Conservation (phyloP, 2,113 vertebrate species). For the Malurus melanocephalus region DNA sequence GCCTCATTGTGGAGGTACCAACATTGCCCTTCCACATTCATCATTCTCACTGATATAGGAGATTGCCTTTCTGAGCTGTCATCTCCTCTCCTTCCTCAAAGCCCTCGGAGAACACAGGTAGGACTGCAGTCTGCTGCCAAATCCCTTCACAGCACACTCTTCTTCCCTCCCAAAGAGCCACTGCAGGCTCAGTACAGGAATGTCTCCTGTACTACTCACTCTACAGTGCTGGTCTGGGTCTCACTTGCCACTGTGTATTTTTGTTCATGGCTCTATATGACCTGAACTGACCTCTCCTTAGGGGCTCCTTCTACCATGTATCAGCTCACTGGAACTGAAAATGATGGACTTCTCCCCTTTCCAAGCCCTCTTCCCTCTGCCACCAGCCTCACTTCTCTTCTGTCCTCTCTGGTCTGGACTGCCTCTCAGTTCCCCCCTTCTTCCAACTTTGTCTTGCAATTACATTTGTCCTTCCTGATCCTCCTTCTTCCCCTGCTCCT, state of each 20-base stretch:
- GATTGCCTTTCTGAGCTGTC: background rate
- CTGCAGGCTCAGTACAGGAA: fast-evolving
- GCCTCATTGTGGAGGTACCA: background rate
- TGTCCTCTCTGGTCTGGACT: background rate
- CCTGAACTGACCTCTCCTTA: background rate
- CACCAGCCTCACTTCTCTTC: background rate
- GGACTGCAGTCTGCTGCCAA: background rate
- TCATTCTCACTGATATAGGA: background rate
- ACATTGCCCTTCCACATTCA: background rate
- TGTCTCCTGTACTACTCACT: too few species aligned
- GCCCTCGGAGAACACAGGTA: background rate
- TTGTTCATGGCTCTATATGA: background rate
- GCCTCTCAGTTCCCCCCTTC: background rate
- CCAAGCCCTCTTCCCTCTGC: background rate
- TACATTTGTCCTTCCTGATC: background rate
- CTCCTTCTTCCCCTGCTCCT: background rate
- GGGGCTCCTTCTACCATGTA: background rate
- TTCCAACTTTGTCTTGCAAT: background rate
- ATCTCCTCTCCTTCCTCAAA: slow-evolving; percentile 4
- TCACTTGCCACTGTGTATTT: background rate
- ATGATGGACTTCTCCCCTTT: background rate
- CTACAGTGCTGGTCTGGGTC: background rate
- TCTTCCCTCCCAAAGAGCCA: background rate
- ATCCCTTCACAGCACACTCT: background rate
- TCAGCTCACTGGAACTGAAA: background rate